Evolutionary conservation across 1,140 invertebrate genomes (phyloP).

Genomic region (Brachionus paranguensis): DNA sequence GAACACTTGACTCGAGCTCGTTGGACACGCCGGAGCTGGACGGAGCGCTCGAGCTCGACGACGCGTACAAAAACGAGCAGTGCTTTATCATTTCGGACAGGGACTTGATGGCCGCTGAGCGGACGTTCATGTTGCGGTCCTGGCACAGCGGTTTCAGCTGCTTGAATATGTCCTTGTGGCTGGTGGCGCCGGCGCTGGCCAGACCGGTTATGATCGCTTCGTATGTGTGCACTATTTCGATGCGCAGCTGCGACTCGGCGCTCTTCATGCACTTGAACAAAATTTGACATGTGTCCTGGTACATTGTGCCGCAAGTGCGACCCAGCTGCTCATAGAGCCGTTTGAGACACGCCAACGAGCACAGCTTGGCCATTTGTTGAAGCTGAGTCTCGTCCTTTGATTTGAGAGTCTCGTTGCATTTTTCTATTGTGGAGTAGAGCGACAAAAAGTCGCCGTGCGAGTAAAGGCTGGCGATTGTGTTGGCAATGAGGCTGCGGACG

Average conservation of each 20-base stretch:
- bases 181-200: conserved; percentile 74
- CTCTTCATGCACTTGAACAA: conserved; percentile 82
- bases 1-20: conserved; percentile 81
- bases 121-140: conserved; percentile 81
- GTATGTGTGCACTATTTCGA: conserved; percentile 91
- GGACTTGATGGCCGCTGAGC: conserved; percentile 71
- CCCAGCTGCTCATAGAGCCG: conserved; percentile 96
- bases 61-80: conserved; percentile 24
- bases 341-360: conserved; percentile 61
- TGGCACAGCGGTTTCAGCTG: conserved; percentile 73
- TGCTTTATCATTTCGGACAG: conserved; percentile 20
- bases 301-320: conserved; percentile 93
- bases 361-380: conserved; percentile 33
- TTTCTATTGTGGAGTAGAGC: conserved; percentile 93
- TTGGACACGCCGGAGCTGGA: neutral
- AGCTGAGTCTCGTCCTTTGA: conserved; percentile 92
- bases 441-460: conserved; percentile 93
- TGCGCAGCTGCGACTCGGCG: conserved; percentile 87
- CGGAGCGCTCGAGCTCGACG: neutral
- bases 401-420: conserved; percentile 93
- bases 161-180: conserved; percentile 88
- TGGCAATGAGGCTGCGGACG: conserved; percentile 79
- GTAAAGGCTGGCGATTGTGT: conserved; percentile 87
- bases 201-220: conserved; percentile 79
- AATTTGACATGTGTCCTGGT: conserved; percentile 91